These are phyloP conservation scores for Octomys mimax DNA, from an alignment of 2,797 vertebrate species.

Conservation along the genomic window DNA sequence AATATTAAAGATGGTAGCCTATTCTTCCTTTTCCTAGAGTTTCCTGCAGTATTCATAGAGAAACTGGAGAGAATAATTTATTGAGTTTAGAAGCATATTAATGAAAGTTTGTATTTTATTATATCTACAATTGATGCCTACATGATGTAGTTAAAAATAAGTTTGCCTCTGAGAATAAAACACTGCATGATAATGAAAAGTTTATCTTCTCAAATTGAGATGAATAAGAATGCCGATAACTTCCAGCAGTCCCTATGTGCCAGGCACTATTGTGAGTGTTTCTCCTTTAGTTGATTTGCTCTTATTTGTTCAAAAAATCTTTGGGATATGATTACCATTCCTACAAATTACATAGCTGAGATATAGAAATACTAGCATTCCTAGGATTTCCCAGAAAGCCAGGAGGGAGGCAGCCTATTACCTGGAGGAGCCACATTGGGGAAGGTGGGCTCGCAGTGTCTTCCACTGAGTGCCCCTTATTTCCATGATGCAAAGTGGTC, in stretches of 20 bases:
- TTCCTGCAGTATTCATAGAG: neutral
- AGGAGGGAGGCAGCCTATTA: too few relatives aligned
- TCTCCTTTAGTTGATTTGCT: neutral
- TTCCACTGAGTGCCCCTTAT: neutral
- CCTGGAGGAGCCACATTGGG: fast-evolving
- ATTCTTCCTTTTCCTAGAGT: neutral
- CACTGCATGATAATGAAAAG: neutral
- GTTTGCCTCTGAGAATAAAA: neutral
- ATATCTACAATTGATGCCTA: neutral
- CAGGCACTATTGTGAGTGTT: neutral
- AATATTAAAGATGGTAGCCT: neutral
- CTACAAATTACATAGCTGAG: neutral
- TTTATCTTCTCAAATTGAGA: neutral
- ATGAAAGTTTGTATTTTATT: neutral
- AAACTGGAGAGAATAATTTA: neutral
- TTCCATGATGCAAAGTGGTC: neutral
- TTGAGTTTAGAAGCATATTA: neutral
- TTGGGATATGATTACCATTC: neutral
- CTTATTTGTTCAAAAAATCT: neutral
- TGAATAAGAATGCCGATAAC: neutral
- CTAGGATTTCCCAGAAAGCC: neutral
- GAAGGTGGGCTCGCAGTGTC: too few relatives aligned
- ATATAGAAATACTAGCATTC: neutral
- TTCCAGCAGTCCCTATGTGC: neutral
- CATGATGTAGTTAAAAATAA: conserved; percentile 1